Evolutionary conservation across 2,888 invertebrate species (phyloP).

Genomic region (Andricus curvator): DNA sequence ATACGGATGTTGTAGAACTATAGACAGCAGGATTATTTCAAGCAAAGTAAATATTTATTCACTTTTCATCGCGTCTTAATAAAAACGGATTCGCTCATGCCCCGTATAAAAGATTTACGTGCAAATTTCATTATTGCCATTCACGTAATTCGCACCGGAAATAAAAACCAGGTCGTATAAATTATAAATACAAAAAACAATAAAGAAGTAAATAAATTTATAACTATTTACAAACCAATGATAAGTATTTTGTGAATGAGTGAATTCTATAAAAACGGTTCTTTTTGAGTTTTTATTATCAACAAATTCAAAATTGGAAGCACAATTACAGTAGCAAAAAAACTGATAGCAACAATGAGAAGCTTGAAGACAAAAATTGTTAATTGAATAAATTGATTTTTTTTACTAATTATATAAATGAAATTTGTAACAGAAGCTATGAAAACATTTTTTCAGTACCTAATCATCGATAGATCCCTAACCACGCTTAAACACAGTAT

Average conservation of each 20-base stretch:
- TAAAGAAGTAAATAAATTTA: not conserved
- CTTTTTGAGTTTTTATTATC: too few relatives aligned
- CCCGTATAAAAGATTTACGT: slow-evolving; percentile 28
- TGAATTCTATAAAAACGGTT: too few relatives aligned
- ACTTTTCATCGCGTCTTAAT: slow-evolving; percentile 38
- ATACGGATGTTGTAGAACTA: slow-evolving; percentile 20
- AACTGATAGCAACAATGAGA: not conserved
- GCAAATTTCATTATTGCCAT: slow-evolving; percentile 17
- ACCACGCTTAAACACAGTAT: slow-evolving; percentile 8
- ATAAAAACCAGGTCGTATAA: not conserved
- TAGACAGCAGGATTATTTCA: slow-evolving; percentile 36
- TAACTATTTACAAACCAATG: too few relatives aligned
- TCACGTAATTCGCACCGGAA: slow-evolving; percentile 9
- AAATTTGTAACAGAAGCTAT: not conserved
- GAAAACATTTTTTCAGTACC: not conserved
- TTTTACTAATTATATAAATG: not conserved
- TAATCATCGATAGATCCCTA: slow-evolving; percentile 31
- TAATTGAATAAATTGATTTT: not conserved
- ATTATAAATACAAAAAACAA: not conserved
- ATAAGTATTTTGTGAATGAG: too few relatives aligned
- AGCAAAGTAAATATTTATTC: slow-evolving; percentile 41
- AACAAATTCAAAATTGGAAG: too few relatives aligned
- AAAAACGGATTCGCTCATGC: slow-evolving; percentile 30
- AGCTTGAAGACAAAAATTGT: not conserved
- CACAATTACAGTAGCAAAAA: too few relatives aligned